phyloP scores from a whole-genome alignment of 2,888 invertebrate species.

The Caenorhabditis uteleia region DNA sequence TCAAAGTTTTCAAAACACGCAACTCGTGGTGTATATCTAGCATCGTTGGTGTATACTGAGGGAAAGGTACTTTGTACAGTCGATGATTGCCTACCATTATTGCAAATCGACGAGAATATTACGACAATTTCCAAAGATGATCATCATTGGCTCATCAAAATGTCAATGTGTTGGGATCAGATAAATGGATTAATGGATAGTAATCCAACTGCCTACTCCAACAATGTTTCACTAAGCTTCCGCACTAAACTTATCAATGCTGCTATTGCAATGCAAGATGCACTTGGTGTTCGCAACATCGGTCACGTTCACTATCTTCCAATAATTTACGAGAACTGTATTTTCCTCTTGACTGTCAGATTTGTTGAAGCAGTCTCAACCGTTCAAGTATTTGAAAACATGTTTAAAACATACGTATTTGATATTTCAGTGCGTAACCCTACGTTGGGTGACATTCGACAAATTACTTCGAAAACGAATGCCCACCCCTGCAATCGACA shows the following conservation, averaged over 20 bases:
- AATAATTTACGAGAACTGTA: slow-evolving; percentile 84
- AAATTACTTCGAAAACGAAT: slow-evolving; percentile 79
- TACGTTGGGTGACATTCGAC: slow-evolving; percentile 88
- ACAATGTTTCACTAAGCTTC: slow-evolving; percentile 54
- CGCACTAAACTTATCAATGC: slow-evolving; percentile 83
- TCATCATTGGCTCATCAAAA: slow-evolving; percentile 97
- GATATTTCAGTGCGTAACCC: slow-evolving; percentile 80
- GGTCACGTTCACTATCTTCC: slow-evolving; percentile 93
- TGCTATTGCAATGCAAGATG: slow-evolving; percentile 84
- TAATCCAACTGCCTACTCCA: slow-evolving; percentile 48
- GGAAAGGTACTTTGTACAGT: slow-evolving; percentile 94
- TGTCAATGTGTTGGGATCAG: slow-evolving; percentile 90
- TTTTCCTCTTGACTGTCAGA: slow-evolving; percentile 87
- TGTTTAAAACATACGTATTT: background rate
- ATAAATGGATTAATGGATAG: slow-evolving; percentile 47
- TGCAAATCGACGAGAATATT: slow-evolving; percentile 71
- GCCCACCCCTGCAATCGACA: slow-evolving; percentile 77
- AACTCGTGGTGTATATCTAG: slow-evolving; percentile 85
- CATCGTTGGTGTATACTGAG: slow-evolving; percentile 90
- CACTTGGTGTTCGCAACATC: slow-evolving; percentile 85
- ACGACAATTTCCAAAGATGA: slow-evolving; percentile 73
- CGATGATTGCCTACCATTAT: slow-evolving; percentile 93
- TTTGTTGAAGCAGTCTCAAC: slow-evolving; percentile 82
- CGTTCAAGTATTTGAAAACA: slow-evolving; percentile 72
- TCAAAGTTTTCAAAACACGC: slow-evolving; percentile 95